phyloP scores from a whole-genome alignment of 2,888 invertebrate species.

The Hyalella azteca region DNA sequence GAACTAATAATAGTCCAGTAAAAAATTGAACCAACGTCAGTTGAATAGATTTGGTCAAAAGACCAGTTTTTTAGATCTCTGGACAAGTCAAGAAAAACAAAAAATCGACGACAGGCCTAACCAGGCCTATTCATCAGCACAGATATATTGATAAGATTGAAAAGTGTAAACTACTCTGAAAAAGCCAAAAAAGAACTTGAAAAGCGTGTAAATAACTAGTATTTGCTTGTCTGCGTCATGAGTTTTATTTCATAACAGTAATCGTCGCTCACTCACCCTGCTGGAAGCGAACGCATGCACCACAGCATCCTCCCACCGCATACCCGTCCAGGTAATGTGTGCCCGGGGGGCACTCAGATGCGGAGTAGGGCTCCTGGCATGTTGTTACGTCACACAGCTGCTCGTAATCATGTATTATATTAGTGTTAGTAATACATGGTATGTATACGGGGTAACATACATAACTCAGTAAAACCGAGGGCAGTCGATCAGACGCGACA shows the following conservation, averaged over 20 bases:
- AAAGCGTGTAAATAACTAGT: background rate
- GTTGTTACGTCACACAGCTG: conserved; percentile 39
- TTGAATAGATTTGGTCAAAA: no score
- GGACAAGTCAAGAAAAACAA: no score
- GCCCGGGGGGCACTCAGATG: conserved; percentile 19
- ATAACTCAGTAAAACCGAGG: background rate
- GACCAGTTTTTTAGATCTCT: no score
- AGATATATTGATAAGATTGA: no score
- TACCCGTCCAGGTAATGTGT: conserved; percentile 19
- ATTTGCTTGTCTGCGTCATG: background rate
- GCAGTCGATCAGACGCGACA: no score
- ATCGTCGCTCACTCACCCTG: no score
- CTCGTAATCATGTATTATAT: background rate
- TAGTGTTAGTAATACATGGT: background rate
- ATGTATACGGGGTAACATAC: background rate
- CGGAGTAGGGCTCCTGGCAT: conserved; percentile 20
- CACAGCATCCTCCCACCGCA: conserved; percentile 43
- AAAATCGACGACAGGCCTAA: no score
- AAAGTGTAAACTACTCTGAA: no score
- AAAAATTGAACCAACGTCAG: no score
- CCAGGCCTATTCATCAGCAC: no score
- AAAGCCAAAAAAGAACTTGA: background rate
- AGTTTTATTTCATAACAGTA: background rate
- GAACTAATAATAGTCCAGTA: no score
- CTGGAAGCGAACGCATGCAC: conserved; percentile 42